A percentile compares a stretch with the other conserved stretches of the same genome.
phyloP scores from a whole-genome alignment of 23 tunicate genomes.

The Halocynthia aurantium region DNA sequence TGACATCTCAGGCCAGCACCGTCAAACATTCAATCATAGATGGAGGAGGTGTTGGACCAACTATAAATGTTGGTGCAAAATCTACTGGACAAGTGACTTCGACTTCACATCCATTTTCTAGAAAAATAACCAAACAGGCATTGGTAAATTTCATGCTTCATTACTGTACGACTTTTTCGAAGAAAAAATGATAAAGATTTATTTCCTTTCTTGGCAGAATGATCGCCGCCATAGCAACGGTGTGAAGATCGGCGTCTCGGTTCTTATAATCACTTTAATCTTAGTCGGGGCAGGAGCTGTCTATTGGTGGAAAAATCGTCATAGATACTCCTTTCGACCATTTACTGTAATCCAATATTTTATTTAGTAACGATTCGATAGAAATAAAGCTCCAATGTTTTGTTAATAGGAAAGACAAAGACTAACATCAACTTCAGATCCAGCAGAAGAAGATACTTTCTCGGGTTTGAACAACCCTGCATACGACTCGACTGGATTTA shows the following conservation, averaged over 20 bases:
- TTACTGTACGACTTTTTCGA: not conserved
- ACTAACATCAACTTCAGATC: slow-evolving; percentile 1
- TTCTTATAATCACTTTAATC: slow-evolving; percentile 34
- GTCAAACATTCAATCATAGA: no score
- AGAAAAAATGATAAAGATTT: no score
- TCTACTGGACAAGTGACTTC: no score
- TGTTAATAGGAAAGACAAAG: slow-evolving; percentile 6
- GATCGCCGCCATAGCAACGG: not conserved
- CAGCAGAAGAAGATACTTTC: slow-evolving; percentile 12
- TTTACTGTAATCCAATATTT: slow-evolving; percentile 15
- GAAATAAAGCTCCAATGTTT: not conserved
- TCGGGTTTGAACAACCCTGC: slow-evolving; percentile 56
- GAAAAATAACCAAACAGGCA: not conserved
- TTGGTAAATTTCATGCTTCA: not conserved
- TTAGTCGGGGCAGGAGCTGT: slow-evolving; percentile 26
- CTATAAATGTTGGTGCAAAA: no score
- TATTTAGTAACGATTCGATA: not conserved
- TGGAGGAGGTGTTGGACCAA: no score
- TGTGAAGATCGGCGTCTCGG: slow-evolving; percentile 8
- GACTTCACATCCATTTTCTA: not conserved
- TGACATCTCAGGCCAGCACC: no score
- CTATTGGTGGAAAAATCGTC: slow-evolving; percentile 63
- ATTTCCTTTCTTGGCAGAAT: not conserved
- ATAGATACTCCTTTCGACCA: slow-evolving; percentile 51
- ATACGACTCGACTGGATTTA: slow-evolving; percentile 75